Conservation (phyloP, 2,113 vertebrate species). For the Turdus rufiventris region DNA sequence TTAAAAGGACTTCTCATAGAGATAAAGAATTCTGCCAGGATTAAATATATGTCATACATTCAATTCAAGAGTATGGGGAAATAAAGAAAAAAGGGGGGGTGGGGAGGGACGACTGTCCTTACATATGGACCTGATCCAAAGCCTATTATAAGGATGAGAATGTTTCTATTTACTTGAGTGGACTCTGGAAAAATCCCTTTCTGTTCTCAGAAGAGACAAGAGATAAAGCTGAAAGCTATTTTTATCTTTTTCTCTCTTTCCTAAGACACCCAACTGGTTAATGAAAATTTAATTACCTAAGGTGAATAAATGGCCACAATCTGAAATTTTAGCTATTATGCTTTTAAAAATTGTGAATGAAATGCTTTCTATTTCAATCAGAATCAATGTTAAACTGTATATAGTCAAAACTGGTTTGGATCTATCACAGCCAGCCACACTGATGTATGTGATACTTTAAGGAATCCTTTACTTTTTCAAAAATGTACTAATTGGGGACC, state of each 20-base stretch:
- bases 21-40: slow-evolving; percentile 21
- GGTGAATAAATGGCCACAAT: neutral
- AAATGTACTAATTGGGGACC: neutral
- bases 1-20: slow-evolving; percentile 43
- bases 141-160: neutral
- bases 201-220: neutral
- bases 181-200: neutral
- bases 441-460: neutral
- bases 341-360: neutral
- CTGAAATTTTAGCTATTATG: neutral
- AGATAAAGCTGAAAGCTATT: neutral
- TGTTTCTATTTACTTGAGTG: neutral
- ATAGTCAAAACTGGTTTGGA: slow-evolving; percentile 15
- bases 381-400: slow-evolving; percentile 22
- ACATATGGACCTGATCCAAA: neutral
- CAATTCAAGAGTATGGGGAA: neutral
- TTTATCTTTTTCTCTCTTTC: neutral
- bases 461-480: neutral
- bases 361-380: neutral
- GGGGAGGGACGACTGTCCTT: neutral
- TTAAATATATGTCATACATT: slow-evolving; percentile 31
- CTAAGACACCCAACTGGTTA: neutral
- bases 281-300: neutral
- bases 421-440: neutral
- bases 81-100: neutral